A percentile compares a stretch with the other conserved stretches of the same genome.
Evolutionary conservation across 2,888 invertebrate genomes (phyloP).

Genomic region (Caenorhabditis sp.): DNA sequence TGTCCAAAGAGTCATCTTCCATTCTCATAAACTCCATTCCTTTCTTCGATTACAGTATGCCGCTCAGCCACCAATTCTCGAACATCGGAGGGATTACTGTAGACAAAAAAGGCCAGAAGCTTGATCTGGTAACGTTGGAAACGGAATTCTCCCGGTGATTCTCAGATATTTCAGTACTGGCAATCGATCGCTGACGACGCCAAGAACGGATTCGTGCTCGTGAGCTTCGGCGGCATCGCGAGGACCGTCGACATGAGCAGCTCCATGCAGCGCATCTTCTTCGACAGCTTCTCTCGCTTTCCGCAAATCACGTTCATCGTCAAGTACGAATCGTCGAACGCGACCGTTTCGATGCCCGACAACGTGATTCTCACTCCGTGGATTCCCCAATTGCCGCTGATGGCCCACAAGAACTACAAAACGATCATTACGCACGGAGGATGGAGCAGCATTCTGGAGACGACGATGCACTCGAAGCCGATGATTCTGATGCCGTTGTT

Average conservation of each 20-base stretch:
- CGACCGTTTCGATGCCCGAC: conserved; percentile 23
- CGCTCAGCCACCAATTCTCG: conserved; percentile 64
- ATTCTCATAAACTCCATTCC: conserved; percentile 71
- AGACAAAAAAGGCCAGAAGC: conserved; percentile 28
- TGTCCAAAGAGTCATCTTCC: conserved; percentile 38
- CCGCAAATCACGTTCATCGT: conserved; percentile 71
- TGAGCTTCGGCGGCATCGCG: conserved; percentile 76
- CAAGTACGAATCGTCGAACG: conserved; percentile 61
- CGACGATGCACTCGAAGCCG: conserved; percentile 64
- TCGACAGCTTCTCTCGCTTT: conserved; percentile 64
- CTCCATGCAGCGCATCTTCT: conserved; percentile 59
- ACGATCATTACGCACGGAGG: conserved; percentile 75
- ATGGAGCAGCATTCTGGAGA: conserved; percentile 74
- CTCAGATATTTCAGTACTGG: conserved; percentile 63
- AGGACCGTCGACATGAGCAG: conserved; percentile 71
- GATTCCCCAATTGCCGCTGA: conserved; percentile 72
- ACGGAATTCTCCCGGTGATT: neutral
- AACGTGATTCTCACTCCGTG: conserved; percentile 68
- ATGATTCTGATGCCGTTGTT: conserved; percentile 76
- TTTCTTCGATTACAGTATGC: conserved; percentile 72
- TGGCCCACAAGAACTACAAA: conserved; percentile 71
- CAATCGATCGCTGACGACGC: conserved; percentile 58
- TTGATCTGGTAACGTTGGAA: conserved; percentile 25
- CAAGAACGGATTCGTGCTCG: conserved; percentile 64
- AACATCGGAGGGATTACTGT: conserved; percentile 70